Conservation (phyloP, 2,888 invertebrate genomes). For the Formica aserva region DNA sequence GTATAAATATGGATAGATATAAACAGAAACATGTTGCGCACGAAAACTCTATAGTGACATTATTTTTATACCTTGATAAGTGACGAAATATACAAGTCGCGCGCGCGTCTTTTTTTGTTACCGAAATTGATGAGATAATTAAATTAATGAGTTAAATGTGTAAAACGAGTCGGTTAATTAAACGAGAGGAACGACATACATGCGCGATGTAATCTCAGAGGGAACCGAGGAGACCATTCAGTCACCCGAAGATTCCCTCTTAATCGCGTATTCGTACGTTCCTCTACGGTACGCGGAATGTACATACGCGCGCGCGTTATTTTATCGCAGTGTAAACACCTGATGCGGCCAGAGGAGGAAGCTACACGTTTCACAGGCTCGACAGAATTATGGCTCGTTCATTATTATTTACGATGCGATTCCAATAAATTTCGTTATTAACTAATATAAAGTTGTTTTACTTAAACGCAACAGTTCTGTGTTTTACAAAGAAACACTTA, state of each 20-base stretch:
- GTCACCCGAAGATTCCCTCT: slow-evolving; percentile 17
- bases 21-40: neutral
- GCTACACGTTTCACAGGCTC: slow-evolving; percentile 45
- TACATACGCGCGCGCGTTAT: slow-evolving; percentile 48
- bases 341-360: slow-evolving; percentile 51
- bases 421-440: slow-evolving; percentile 32
- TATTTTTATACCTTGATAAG: neutral
- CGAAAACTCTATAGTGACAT: neutral
- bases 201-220: neutral
- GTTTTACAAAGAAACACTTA: neutral
- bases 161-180: slow-evolving; percentile 14
- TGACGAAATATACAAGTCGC: neutral
- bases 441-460: slow-evolving; percentile 3
- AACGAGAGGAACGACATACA: neutral
- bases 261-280: slow-evolving; percentile 54
- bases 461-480: neutral
- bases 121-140: slow-evolving; percentile 6
- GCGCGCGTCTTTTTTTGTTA: neutral
- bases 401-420: slow-evolving; percentile 38
- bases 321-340: slow-evolving; percentile 71
- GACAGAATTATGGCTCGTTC: slow-evolving; percentile 58
- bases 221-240: slow-evolving; percentile 7
- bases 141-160: neutral
- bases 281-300: slow-evolving; percentile 32
- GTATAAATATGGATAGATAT: neutral